Base-by-base conservation (phyloP, 2,888 invertebrate species). In the Dione juno region DNA sequence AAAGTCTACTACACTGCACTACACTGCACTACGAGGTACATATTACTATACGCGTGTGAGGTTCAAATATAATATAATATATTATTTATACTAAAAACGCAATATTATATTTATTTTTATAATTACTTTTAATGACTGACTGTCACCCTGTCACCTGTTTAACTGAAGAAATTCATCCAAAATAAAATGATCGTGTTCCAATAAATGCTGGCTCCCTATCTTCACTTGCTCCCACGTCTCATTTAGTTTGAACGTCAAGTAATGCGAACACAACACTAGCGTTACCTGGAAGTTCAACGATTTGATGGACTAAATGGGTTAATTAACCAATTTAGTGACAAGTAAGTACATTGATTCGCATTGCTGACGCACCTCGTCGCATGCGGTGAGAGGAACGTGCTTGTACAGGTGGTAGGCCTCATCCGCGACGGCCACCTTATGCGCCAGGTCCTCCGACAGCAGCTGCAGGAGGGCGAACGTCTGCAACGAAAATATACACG, bases 321-420 rank as follows among this genome's bases (percentile, higher is more conserved):
- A n/a, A n/a, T n/a, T n/a, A n/a, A n/a, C n/a, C n/a, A n/a, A n/a
- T n/a, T n/a, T n/a, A n/a, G n/a, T 35, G 45, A 28, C 16, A 40
- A 21, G 1, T 5, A 13, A 21, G 11, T 19, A 65, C 14, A n/a
- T n/a, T n/a, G n/a, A n/a, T n/a, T n/a, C n/a, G n/a, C n/a, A n/a
- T n/a, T n/a, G n/a, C n/a, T n/a, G n/a, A 37, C 0, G 7, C 28
- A 92, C 92, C 87, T 92, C 90, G 53, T 92, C 92, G 74, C 86
- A 79, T 0, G 80, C 77, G 1, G 78, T 66, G 13, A 92, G 63
- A 53, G 81, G 74, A 35, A 92, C 84, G 69, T 91, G 86, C 74
- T 88, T 88, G 74, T 92, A 92, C 71, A 92, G 78, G 28, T 89
- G 88, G 70, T 88, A 92, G 3, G 87, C 75, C 77, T 89, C 90